Evolutionary conservation across 2,113 vertebrate genomes (phyloP).

Genomic region (Apeltes quadracus): DNA sequence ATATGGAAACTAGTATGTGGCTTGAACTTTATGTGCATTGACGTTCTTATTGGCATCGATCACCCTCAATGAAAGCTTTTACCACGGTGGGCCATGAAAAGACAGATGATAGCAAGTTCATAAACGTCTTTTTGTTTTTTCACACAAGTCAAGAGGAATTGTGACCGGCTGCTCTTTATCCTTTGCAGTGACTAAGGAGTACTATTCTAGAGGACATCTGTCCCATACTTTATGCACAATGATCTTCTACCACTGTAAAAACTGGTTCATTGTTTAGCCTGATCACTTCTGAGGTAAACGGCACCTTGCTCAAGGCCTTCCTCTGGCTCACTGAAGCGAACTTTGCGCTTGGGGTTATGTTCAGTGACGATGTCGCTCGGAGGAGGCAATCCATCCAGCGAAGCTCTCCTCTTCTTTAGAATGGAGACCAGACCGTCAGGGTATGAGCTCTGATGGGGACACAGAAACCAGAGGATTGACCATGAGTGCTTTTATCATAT

Average conservation of each 20-base stretch:
- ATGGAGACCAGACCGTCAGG: constrained; percentile 93
- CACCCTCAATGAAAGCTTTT: background rate
- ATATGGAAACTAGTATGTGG: background rate
- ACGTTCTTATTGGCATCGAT: background rate
- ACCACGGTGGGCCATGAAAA: background rate
- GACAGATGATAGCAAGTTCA: too few relatives aligned
- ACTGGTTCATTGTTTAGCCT: background rate
- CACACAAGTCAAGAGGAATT: background rate
- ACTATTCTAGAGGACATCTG: background rate
- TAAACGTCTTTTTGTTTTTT: too few relatives aligned
- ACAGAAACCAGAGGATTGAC: background rate
- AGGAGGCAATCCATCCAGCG: constrained; percentile 78
- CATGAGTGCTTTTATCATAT: background rate
- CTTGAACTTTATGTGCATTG: background rate
- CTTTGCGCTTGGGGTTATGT: constrained; percentile 87
- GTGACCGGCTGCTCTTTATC: background rate
- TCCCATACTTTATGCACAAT: background rate
- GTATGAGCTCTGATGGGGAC: constrained; percentile 80
- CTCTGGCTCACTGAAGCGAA: constrained; percentile 91
- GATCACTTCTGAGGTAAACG: background rate
- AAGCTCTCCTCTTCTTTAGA: constrained; percentile 90
- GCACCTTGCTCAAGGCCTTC: constrained; percentile 88
- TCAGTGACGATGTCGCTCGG: constrained; percentile 66
- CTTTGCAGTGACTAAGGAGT: background rate
- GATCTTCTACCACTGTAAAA: background rate